Evolutionary conservation across 2,113 vertebrate species (phyloP).

Genomic region (Speoplatyrhinus poulsoni): DNA sequence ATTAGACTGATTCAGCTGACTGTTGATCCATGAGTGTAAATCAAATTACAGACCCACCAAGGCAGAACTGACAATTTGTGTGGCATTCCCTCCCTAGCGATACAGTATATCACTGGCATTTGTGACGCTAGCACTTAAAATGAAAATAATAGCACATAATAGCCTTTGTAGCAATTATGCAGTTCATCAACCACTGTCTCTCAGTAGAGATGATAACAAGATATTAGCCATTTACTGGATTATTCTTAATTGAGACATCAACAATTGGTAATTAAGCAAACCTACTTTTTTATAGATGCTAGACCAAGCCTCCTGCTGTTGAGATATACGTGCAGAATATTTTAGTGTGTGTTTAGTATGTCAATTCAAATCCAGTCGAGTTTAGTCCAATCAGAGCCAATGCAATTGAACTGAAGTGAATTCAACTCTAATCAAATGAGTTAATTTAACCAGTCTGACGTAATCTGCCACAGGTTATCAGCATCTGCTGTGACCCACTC

Average conservation of each 20-base stretch:
- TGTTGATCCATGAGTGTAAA: neutral
- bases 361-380: neutral
- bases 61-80: constrained; percentile 82
- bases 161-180: neutral
- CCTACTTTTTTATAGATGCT: neutral
- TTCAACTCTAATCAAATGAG: neutral
- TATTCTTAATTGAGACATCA: too few relatives aligned
- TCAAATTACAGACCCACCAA: constrained; percentile 74
- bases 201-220: too few relatives aligned
- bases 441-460: neutral
- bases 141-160: neutral
- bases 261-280: neutral
- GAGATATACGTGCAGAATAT: neutral
- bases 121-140: neutral
- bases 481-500: constrained; percentile 9
- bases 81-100: constrained; percentile 82
- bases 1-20: neutral
- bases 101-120: constrained; percentile 43
- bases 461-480: neutral
- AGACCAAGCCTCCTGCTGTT: neutral
- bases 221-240: neutral
- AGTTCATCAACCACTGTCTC: neutral
- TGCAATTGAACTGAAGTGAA: neutral
- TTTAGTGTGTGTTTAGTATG: neutral
- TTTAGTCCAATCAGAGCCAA: neutral